Evolutionary conservation across 2,888 invertebrate genomes (phyloP).

Genomic region (Galerucella pusilla): DNA sequence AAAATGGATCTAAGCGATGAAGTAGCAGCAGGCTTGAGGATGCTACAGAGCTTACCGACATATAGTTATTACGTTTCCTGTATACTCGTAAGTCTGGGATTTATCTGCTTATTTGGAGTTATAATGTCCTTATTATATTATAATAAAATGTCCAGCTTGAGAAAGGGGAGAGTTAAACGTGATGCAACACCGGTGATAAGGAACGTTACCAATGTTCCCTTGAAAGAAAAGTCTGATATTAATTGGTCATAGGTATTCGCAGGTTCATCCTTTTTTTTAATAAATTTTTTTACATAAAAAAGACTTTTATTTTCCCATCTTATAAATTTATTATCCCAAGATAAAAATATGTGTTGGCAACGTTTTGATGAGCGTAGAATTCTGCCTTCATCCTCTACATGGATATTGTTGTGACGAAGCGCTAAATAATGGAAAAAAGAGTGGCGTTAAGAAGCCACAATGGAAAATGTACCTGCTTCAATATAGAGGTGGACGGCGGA

Average conservation of each 20-base stretch:
- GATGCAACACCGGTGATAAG: slow-evolving; percentile 37
- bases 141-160: slow-evolving; percentile 33
- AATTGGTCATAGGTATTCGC: not conserved
- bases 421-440: no score
- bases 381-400: no score
- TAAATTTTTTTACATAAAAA: not conserved
- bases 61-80: slow-evolving; percentile 49
- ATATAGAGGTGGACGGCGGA: no score
- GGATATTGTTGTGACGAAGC: no score
- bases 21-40: slow-evolving; percentile 68
- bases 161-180: not conserved
- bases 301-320: not conserved
- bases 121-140: slow-evolving; percentile 49
- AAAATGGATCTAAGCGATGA: slow-evolving; percentile 70
- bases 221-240: slow-evolving; percentile 14
- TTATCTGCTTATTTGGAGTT: slow-evolving; percentile 46
- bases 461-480: no score
- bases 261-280: slow-evolving; percentile 1
- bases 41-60: slow-evolving; percentile 67
- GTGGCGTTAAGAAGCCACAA: no score
- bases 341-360: no score
- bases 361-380: no score
- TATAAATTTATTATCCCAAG: no score
- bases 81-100: slow-evolving; percentile 49
- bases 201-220: not conserved